phyloP scores from a whole-genome alignment of 1,140 invertebrate genomes.

The Hylaeus anthracinus region DNA sequence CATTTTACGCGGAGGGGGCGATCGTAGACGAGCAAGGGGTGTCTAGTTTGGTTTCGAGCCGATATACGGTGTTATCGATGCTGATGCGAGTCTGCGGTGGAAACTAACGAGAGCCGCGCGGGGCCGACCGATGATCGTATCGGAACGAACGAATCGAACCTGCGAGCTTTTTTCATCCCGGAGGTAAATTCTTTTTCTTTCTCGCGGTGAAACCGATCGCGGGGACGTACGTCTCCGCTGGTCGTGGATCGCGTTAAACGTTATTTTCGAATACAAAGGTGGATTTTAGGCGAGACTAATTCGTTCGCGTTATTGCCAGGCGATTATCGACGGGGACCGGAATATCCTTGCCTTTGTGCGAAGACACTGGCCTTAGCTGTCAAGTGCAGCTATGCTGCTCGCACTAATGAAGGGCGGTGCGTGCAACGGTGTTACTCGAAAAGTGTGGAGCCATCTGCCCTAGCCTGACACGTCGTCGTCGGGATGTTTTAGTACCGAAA shows the following conservation, averaged over 20 bases:
- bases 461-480: slow-evolving; percentile 38
- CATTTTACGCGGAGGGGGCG: slow-evolving; percentile 43
- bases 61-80: not conserved
- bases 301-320: slow-evolving; percentile 31
- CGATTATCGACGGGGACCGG: slow-evolving; percentile 25
- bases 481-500: slow-evolving; percentile 52
- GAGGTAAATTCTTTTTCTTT: slow-evolving; percentile 35
- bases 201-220: not conserved
- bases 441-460: slow-evolving; percentile 61
- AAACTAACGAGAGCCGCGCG: not conserved
- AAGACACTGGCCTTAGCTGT: slow-evolving; percentile 73
- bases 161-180: slow-evolving; percentile 30
- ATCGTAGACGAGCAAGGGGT: slow-evolving; percentile 26
- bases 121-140: slow-evolving; percentile 33
- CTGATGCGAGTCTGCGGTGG: not conserved
- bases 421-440: slow-evolving; percentile 46
- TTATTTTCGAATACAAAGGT: not conserved
- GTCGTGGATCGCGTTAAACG: too few species aligned
- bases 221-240: not conserved
- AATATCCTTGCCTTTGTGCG: slow-evolving; percentile 68
- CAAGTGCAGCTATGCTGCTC: slow-evolving; percentile 68
- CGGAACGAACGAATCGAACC: slow-evolving; percentile 30
- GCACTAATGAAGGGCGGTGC: slow-evolving; percentile 64
- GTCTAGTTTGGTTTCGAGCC: not conserved
- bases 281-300: slow-evolving; percentile 11